phyloP scores from a whole-genome alignment of 2,888 invertebrate genomes.

The Carpatolechia fugitivella region DNA sequence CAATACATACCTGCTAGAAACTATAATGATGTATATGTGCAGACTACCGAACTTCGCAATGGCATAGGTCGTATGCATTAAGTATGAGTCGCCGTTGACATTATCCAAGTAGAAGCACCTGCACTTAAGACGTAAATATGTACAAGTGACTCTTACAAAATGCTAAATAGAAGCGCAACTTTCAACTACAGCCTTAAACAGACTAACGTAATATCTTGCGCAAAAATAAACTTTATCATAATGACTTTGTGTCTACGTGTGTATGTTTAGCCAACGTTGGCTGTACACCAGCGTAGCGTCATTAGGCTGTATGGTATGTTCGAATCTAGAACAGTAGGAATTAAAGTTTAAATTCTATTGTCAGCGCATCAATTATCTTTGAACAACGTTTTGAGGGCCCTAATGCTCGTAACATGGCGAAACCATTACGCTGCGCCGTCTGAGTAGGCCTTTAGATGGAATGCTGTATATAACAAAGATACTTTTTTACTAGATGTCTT shows the following conservation, averaged over 20 bases:
- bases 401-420: slow-evolving; percentile 47
- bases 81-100: not conserved
- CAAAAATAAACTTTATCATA: not conserved
- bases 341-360: slow-evolving; percentile 13
- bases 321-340: not conserved
- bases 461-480: slow-evolving; percentile 3
- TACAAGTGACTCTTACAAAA: not conserved
- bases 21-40: too few species aligned
- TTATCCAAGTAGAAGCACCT: slow-evolving; percentile 1
- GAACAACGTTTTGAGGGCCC: slow-evolving; percentile 23
- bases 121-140: slow-evolving; percentile 1
- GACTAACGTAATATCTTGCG: not conserved
- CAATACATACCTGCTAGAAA: too few species aligned
- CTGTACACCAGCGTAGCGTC: not conserved
- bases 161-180: not conserved
- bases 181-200: not conserved
- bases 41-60: not conserved
- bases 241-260: too few species aligned
- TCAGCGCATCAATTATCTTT: slow-evolving; percentile 22
- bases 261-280: not conserved
- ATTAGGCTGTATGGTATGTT: not conserved
- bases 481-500: not conserved
- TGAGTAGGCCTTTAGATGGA: slow-evolving; percentile 38
- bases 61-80: not conserved
- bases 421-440: slow-evolving; percentile 42